These are phyloP conservation scores for Zosterops pallidus DNA, from an alignment of 2,113 vertebrate genomes.

Conservation along the genomic window DNA sequence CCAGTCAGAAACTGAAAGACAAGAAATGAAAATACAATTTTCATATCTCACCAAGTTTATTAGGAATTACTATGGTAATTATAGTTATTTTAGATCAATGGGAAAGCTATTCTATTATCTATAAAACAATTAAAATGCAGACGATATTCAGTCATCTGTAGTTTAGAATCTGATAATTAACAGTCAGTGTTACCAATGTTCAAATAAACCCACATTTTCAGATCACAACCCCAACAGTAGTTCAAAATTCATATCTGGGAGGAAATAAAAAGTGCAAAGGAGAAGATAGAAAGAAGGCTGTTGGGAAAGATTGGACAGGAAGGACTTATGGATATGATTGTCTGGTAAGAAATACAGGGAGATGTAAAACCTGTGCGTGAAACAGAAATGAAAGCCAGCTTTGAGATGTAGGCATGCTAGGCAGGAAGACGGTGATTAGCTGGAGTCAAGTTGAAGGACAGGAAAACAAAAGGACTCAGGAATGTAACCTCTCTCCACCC, in stretches of 20 bases:
- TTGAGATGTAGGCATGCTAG: no score
- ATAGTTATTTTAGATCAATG: not conserved
- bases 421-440: no score
- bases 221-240: not conserved
- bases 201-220: not conserved
- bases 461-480: no score
- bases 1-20: not conserved
- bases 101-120: not conserved
- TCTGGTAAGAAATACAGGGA: no score
- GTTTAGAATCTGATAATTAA: not conserved
- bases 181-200: not conserved
- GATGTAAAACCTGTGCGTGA: no score
- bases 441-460: no score
- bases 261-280: not conserved
- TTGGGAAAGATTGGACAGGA: no score
- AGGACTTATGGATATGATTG: no score
- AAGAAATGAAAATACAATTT: not conserved
- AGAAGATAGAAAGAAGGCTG: not conserved
- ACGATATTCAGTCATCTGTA: not conserved
- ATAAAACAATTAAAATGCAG: not conserved
- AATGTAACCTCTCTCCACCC: no score
- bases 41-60: not conserved
- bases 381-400: no score
- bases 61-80: not conserved
- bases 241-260: not conserved